Evolutionary conservation across 2,888 invertebrate species (phyloP).

Genomic region (Mythimna ferrago): DNA sequence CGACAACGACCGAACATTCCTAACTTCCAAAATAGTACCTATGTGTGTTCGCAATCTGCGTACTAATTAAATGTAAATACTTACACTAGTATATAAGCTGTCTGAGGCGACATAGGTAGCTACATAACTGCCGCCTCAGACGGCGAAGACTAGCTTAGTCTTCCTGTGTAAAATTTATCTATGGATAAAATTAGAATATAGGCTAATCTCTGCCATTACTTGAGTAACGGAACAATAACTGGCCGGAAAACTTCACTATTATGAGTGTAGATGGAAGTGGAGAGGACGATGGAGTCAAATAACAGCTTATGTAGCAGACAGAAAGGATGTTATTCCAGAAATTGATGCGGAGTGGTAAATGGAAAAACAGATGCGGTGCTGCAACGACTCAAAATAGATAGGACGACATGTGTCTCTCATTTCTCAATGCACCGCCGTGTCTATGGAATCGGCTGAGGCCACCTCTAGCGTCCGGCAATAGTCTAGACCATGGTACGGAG

Average conservation of each 20-base stretch:
- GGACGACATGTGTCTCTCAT: no score
- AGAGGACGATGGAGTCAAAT: background rate
- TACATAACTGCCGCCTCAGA: background rate
- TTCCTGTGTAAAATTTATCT: background rate
- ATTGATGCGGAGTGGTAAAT: no score
- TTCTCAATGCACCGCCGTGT: no score
- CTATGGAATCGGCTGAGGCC: no score
- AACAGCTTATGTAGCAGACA: no score
- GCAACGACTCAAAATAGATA: no score
- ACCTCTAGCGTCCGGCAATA: no score
- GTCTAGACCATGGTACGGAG: no score
- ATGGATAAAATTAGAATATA: background rate
- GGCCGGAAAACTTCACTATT: background rate
- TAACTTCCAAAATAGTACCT: slow-evolving; percentile 51
- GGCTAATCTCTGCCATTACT: background rate
- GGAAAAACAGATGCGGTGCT: background rate
- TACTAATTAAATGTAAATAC: slow-evolving; percentile 48
- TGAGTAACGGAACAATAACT: background rate
- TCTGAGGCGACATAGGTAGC: background rate
- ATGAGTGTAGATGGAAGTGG: no score
- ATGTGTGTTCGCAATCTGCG: slow-evolving; percentile 24
- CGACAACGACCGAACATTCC: slow-evolving; percentile 34
- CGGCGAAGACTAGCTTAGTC: slow-evolving; percentile 1
- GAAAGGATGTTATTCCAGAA: no score
- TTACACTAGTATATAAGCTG: background rate